Evolutionary conservation across 2,797 vertebrate genomes (phyloP), one percentile per base, ranked within the genome.

Genomic region (Enteromius afrohamiltoni): DNA sequence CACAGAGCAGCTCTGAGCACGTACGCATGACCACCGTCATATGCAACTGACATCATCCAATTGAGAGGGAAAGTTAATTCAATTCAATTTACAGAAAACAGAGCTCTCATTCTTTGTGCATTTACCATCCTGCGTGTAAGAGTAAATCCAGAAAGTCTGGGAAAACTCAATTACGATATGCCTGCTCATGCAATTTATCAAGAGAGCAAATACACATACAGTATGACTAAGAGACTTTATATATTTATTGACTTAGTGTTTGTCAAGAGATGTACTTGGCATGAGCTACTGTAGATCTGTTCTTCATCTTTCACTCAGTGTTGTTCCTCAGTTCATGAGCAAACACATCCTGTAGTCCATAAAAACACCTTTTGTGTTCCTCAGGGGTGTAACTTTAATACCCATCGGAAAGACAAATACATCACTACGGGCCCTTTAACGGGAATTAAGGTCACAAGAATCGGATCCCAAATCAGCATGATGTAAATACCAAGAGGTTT

Each of bases 321-420:
- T 60, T 77, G 62, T 60, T 83, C 21, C n/a, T 83, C 23, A 14
- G 26, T 5, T 16, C 82, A 83, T 47, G n/a, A 78, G 75, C 65
- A 77, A 78, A 83, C 82, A 80, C 65, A 77, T 58, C 82, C 75
- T 60, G 64, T 34, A 69, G 75, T 83, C 68, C 67, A 83, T 58
- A 83, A 82, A 78, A 79, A 70, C 49, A 85, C 17, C n/a, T 45
- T 85, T 45, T 65, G 71, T 82, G 55, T 67, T 55, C 60, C 47
- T 69, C 80, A 79, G 62, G 60, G 68, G 69, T 78, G 82, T 78
- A 83, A 78, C 82, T 78, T 47, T 83, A 78, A 71, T 37, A 83
- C 64, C 37, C 53, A 51, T 71, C 29, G 75, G 82, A 83, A 83
- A 83, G 82, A 83, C 40, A 83, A 83, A 83, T 49, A 83, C 65